These are phyloP conservation scores for Junonia oenone DNA, from an alignment of 2,888 invertebrate genomes.

Conservation along the genomic window DNA sequence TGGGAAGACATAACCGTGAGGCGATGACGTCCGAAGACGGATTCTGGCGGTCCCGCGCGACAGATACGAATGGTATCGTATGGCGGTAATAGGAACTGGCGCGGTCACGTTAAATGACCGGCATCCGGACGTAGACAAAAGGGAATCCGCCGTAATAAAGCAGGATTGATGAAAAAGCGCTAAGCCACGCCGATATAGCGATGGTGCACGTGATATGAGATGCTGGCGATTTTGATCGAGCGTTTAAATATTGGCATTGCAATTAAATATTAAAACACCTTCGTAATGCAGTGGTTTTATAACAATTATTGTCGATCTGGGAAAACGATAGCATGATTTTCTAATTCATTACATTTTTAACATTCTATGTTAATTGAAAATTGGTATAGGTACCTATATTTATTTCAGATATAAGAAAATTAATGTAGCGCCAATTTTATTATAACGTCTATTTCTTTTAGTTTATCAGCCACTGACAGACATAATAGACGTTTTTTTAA, in stretches of 20 bases:
- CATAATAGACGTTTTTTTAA: too few relatives aligned
- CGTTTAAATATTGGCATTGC: background rate
- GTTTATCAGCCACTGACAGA: too few relatives aligned
- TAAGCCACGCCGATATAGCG: conserved; percentile 80
- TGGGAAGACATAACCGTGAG: conserved; percentile 45
- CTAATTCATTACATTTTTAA: too few relatives aligned
- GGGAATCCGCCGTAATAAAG: conserved; percentile 78
- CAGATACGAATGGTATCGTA: conserved; percentile 76
- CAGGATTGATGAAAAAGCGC: conserved; percentile 81
- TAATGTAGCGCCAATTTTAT: too few relatives aligned
- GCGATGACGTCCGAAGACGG: conserved; percentile 65
- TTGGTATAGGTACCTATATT: too few relatives aligned
- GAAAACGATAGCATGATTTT: too few relatives aligned
- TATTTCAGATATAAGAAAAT: too few relatives aligned
- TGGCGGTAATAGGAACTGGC: conserved; percentile 69
- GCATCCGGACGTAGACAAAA: conserved; percentile 73
- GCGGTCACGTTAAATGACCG: conserved; percentile 75
- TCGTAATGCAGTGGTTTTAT: too few relatives aligned
- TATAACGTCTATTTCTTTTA: too few relatives aligned
- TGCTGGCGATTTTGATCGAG: conserved; percentile 27
- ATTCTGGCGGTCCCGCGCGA: conserved; percentile 59
- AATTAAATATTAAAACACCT: background rate
- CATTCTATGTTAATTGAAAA: too few relatives aligned
- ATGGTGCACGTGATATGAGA: conserved; percentile 34
- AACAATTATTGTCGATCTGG: too few relatives aligned